Percentiles rank a stretch among this genome's conserved stretches.
phyloP scores from a whole-genome alignment of 1,140 invertebrate genomes.

The Papilio aristodemus region DNA sequence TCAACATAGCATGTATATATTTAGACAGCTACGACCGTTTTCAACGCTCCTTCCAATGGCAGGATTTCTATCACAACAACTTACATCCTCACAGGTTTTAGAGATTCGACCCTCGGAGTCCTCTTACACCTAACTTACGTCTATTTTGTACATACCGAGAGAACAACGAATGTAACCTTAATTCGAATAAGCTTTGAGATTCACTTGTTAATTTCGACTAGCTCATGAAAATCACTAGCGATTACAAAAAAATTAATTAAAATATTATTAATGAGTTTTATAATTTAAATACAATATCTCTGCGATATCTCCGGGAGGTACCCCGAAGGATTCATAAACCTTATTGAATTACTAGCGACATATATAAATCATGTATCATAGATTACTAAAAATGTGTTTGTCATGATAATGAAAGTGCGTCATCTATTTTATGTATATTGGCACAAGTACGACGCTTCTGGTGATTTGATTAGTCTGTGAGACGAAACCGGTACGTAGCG shows the following conservation, averaged over 20 bases:
- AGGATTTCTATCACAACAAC: slow-evolving; percentile 32
- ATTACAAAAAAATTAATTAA: not conserved
- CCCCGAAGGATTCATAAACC: slow-evolving; percentile 21
- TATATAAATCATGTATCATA: not conserved
- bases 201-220: slow-evolving; percentile 5
- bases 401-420: not conserved
- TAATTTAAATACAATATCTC: not conserved
- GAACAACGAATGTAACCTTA: not conserved
- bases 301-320: slow-evolving; percentile 32
- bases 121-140: slow-evolving; percentile 12
- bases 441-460: slow-evolving; percentile 3
- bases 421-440: slow-evolving; percentile 1
- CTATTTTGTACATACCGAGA: slow-evolving; percentile 26
- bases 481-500: not conserved
- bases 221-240: not conserved
- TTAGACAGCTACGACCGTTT: slow-evolving; percentile 20
- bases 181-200: slow-evolving; percentile 17
- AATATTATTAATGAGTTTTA: not conserved
- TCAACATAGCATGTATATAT: slow-evolving; percentile 27
- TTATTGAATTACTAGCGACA: slow-evolving; percentile 4
- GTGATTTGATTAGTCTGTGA: not conserved
- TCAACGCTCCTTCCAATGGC: slow-evolving; percentile 27
- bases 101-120: slow-evolving; percentile 6
- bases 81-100: not conserved
- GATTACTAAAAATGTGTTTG: not conserved